Evolutionary conservation across 1,140 invertebrate genomes (phyloP).

Genomic region (Heliconius congener): DNA sequence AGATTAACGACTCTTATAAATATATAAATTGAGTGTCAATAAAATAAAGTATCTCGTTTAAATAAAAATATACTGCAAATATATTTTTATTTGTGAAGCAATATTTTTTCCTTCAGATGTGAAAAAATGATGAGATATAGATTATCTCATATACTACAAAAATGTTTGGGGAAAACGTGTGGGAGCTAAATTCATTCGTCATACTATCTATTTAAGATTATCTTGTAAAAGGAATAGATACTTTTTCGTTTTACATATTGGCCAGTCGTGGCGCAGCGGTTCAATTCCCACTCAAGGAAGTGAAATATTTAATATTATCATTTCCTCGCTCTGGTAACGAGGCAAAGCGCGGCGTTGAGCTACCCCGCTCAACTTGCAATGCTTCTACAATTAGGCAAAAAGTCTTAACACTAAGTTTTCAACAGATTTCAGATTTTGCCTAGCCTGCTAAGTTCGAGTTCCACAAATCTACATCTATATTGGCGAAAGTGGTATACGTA

Average conservation of each 20-base stretch:
- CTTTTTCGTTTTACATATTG: not conserved
- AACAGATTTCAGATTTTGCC: too few species aligned
- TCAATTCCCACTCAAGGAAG: too few species aligned
- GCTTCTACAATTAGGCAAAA: too few species aligned
- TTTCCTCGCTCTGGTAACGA: too few species aligned
- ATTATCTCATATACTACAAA: not conserved
- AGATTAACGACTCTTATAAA: not conserved
- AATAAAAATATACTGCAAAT: not conserved
- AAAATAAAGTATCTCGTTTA: conserved; percentile 1
- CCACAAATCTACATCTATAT: too few species aligned
- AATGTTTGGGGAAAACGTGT: not conserved
- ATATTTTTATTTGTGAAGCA: conserved; percentile 6
- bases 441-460: too few species aligned
- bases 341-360: too few species aligned
- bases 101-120: conserved; percentile 1
- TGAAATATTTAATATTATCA: too few species aligned
- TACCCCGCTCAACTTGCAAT: too few species aligned
- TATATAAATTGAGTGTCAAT: not conserved
- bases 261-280: too few species aligned
- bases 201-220: not conserved
- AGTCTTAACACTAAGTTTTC: too few species aligned
- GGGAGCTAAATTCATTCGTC: not conserved
- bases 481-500: too few species aligned
- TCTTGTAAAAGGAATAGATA: not conserved
- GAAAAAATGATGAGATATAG: not conserved